phyloP scores from a whole-genome alignment of 2,113 vertebrate species.

The Tonatia bakeri region DNA sequence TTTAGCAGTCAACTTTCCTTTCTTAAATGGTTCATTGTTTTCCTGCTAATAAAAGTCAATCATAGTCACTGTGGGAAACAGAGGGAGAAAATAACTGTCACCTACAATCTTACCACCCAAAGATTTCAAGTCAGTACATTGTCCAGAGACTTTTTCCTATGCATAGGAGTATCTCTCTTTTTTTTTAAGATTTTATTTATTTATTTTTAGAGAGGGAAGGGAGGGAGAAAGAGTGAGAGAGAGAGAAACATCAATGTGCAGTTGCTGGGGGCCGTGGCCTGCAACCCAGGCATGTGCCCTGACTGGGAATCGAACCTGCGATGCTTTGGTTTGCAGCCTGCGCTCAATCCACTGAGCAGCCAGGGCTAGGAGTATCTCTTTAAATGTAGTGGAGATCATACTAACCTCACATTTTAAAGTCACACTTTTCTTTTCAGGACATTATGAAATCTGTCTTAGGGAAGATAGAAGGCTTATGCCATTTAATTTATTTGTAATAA shows the following conservation, averaged over 20 bases:
- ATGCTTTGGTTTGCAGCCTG: no score
- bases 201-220: no score
- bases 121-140: neutral
- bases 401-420: neutral
- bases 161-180: neutral
- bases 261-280: no score
- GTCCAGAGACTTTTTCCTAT: neutral
- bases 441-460: conserved; percentile 11
- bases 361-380: neutral
- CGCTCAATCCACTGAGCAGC: no score
- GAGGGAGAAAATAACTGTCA: neutral
- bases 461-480: neutral
- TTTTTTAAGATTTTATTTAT: no score
- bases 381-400: neutral
- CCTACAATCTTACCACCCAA: neutral
- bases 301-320: no score
- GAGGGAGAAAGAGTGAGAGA: no score
- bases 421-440: neutral
- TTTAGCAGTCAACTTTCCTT: neutral
- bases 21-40: neutral
- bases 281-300: no score
- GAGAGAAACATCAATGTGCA: no score
- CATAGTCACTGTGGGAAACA: neutral
- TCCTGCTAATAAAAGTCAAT: neutral
- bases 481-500: conserved; percentile 11